Base-by-base conservation (phyloP, 2,888 invertebrate species). In the Ennomos erosarius region DNA sequence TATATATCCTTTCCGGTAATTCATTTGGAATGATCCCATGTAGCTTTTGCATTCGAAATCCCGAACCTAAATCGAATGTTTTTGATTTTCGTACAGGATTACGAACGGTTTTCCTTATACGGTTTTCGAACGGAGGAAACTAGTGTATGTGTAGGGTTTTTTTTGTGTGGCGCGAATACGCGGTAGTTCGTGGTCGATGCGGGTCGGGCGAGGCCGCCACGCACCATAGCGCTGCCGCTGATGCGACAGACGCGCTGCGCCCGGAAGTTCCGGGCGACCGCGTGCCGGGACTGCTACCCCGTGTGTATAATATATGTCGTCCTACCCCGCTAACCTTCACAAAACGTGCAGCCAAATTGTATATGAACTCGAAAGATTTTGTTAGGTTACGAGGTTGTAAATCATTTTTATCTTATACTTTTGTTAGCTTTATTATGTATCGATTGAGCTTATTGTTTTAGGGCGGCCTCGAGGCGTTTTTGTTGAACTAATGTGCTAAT, bases 371-470 rank as follows among this genome's bases (percentile, higher is more conserved):
- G 81, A 85, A 78, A 77, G 76, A 73, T 85, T 87, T 88, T 85
- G 85, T 89, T 89, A 90, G 86, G 87, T 90, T 90, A 88, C 81
- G 87, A 85, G 86, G 88, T 89, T 90, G 89, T 91, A 91, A 91
- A 92, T 92, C 90, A 90, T 91, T 90, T 90, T 87, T 88, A 88
- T 84, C 82, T 71, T 90, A 85, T 91, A 89, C 89, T 90, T 67
- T 90, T 90, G 85, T 90, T 91, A 89, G 90, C 86, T 88, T 88
- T 90, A 88, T 90, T 87, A 82, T 79, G 80, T 86, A 85, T 85
- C 75, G 75, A 79, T 75, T 78, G 83, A 84, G 84, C 85, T 85
- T 84, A 77, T 79, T 80, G 72, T 79, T 81, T 76, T 77, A 74
- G 73, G 66, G 67, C 67, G 75, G 71, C 68, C 10, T 38, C 36